Base-by-base conservation (phyloP, 2,888 invertebrate species). In the Deilephila porcellus region DNA sequence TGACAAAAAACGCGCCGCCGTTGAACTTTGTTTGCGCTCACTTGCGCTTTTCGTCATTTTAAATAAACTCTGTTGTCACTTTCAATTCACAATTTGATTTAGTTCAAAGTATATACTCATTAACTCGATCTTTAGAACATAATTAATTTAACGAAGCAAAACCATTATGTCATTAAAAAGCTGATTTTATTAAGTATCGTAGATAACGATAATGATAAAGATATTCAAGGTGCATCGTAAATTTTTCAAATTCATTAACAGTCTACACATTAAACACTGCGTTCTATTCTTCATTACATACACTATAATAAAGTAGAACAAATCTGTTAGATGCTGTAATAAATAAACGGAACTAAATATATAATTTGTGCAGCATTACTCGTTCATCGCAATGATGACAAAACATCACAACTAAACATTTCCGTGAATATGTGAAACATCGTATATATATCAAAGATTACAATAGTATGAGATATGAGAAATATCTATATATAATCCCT, bases 1-100 rank as follows among this genome's bases (percentile, higher is more conserved):
- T 72, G 53, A 72, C 72, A 72, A 72, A 72, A 53, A 63, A 72
- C 53, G 52, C 37, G 8, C 17, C 45, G 63, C 34, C 72, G n/a
- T 17, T 53, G 62, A 63, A 7, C 52, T 63, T 56, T 53, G 52
- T 62, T 62, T 72, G 53, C 53, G 72, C 45, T 53, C 63, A 63
- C 72, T 72, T 56, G 52, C n/a, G 52, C 63, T 25, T 67, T 67
- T 67, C 45, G 63, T 63, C 45, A 72, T 63, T 72, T 63, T 63
- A 52, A 56, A 59, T 56, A 32, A n/a, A 29, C 62, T 45, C 45
- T 60, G 45, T 19, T 20, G 45, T 45, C 60, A 59, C 71, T 37
- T 25, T 45, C 45, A 25, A 71, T 60, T 60, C 6, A 52, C n/a
- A 29, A 14, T 37, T 67, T 67, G 19, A 64, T 52, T 45, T 4